Conservation (phyloP, 2,888 invertebrate species). For the Orgyia antiqua region DNA sequence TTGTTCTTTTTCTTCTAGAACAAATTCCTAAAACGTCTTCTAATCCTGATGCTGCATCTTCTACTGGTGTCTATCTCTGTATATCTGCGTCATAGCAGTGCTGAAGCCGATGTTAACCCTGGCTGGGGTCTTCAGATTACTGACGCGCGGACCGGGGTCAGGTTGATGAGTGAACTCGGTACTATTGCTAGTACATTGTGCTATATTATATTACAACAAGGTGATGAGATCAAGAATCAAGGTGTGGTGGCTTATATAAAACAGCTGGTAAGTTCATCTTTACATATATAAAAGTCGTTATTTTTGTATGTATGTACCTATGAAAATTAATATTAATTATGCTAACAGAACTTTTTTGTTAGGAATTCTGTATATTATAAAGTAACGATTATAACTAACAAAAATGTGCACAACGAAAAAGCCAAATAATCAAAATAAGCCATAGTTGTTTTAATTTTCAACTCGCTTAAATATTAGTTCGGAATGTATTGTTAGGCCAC, state of each 20-base stretch:
- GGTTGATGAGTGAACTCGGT: conserved; percentile 90
- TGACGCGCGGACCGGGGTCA: conserved; percentile 62
- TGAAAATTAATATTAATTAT: too few species aligned
- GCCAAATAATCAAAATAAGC: too few species aligned
- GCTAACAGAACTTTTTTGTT: too few species aligned
- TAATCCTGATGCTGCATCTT: conserved; percentile 92
- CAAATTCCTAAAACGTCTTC: conserved; percentile 94
- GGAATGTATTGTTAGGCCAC: too few species aligned
- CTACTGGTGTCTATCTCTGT: conserved; percentile 92
- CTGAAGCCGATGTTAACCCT: conserved; percentile 52
- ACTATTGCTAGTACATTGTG: conserved; percentile 91
- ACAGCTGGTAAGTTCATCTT: conserved; percentile 88
- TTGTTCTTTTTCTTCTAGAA: conserved; percentile 83
- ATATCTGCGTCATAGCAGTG: conserved; percentile 86
- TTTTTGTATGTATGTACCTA: too few species aligned
- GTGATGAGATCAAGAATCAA: conserved; percentile 96
- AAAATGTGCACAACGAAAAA: too few species aligned
- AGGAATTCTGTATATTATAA: too few species aligned
- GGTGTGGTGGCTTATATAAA: conserved; percentile 93
- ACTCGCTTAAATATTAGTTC: too few species aligned
- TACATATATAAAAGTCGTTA: too few species aligned
- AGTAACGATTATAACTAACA: too few species aligned
- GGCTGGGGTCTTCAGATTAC: conserved; percentile 57
- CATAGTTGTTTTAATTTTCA: too few species aligned
- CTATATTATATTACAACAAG: conserved; percentile 94